phyloP scores from a whole-genome alignment of 2,888 invertebrate species.

The Drosophila picticornis region DNA sequence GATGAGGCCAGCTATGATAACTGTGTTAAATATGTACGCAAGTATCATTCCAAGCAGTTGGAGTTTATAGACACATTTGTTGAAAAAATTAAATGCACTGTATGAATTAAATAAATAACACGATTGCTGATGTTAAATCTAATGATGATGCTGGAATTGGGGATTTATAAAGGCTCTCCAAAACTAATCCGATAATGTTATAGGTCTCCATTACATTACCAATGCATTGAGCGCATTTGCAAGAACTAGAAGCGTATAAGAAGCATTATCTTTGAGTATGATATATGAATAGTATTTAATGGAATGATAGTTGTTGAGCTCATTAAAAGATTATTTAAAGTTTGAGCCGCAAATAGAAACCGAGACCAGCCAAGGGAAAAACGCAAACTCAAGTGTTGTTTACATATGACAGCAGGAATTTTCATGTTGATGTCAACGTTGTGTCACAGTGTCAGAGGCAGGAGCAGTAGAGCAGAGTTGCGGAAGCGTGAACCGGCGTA shows the following conservation, averaged over 20 bases:
- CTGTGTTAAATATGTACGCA: constrained; percentile 87
- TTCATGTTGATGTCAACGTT: constrained; percentile 59
- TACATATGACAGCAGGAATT: constrained; percentile 76
- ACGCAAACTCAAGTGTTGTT: constrained; percentile 59
- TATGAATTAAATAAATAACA: background rate
- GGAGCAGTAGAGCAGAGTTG: constrained; percentile 21
- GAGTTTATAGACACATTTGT: constrained; percentile 88
- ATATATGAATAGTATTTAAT: constrained; percentile 4
- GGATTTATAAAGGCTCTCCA: background rate
- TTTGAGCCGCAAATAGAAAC: constrained; percentile 31
- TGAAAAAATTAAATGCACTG: constrained; percentile 76
- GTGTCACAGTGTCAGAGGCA: constrained; percentile 27
- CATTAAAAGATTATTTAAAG: constrained; percentile 59
- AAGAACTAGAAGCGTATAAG: background rate
- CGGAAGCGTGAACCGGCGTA: constrained; percentile 34
- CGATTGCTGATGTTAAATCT: background rate
- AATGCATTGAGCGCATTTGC: background rate
- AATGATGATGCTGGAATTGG: background rate
- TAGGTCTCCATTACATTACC: background rate
- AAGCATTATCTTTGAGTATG: background rate
- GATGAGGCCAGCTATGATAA: constrained; percentile 87
- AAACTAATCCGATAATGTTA: background rate
- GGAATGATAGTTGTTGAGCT: constrained; percentile 26
- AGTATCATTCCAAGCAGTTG: constrained; percentile 88
- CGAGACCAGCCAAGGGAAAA: constrained; percentile 12